Conservation (phyloP, 1,140 invertebrate genomes). For the Drosophila triauraria region DNA sequence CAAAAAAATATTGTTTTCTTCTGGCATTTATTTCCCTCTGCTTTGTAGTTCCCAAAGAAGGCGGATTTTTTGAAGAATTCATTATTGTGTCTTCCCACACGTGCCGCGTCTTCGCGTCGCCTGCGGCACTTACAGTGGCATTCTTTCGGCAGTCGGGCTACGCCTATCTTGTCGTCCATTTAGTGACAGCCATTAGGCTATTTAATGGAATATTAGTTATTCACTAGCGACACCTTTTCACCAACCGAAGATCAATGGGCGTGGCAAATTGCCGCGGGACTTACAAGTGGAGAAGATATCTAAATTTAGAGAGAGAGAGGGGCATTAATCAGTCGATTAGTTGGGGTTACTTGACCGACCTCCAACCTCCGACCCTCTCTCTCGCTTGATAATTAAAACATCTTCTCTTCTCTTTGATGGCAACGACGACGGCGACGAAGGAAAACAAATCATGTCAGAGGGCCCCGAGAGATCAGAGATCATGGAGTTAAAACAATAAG, state of each 20-base stretch:
- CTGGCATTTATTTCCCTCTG: not conserved
- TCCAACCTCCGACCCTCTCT: not conserved
- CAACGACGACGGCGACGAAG: conserved; percentile 7
- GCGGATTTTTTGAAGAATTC: not conserved
- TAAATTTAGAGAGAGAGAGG: conserved; percentile 21
- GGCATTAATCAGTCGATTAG: conserved; percentile 36
- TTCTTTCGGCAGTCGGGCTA: conserved; percentile 24
- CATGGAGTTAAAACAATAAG: conserved; percentile 74
- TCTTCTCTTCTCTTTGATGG: conserved; percentile 24
- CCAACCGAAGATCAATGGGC: conserved; percentile 20
- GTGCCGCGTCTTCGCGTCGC: conserved; percentile 10
- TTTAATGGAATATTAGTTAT: conserved; percentile 21
- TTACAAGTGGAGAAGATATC: conserved; percentile 7
- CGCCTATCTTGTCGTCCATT: conserved; percentile 23
- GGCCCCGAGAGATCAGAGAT: conserved; percentile 41
- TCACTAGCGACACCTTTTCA: conserved; percentile 16
- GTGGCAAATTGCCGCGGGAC: conserved; percentile 26
- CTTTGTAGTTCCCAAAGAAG: no score
- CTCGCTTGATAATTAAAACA: conserved; percentile 39
- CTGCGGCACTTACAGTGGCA: conserved; percentile 26
- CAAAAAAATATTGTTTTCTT: not conserved
- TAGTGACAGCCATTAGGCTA: conserved; percentile 41
- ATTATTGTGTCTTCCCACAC: conserved; percentile 27
- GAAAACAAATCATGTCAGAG: conserved; percentile 72
- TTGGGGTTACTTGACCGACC: conserved; percentile 8